Conservation (phyloP, 2,888 invertebrate species). For the Malthinus seriepunctatus region DNA sequence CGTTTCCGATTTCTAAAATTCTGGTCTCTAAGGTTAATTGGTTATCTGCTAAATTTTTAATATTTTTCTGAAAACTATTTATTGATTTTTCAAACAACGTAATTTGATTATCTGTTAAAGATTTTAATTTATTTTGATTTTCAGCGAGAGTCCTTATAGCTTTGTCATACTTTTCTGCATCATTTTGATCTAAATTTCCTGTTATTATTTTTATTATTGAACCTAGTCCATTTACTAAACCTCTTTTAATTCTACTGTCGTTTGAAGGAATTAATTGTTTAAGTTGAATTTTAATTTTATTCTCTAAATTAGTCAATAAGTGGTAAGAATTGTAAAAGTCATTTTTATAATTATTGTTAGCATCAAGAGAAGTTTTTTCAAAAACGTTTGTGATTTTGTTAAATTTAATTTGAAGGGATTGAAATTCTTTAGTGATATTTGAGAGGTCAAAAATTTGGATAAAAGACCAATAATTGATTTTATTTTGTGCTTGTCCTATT, state of each 20-base stretch:
- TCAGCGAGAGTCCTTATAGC: background rate
- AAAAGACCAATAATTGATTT: background rate
- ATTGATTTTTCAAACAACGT: background rate
- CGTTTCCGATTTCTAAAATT: background rate
- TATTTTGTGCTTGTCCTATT: background rate
- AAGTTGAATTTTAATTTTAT: background rate
- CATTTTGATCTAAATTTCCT: background rate
- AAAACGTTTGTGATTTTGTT: background rate
- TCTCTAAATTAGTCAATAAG: background rate
- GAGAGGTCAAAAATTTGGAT: background rate
- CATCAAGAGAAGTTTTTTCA: background rate
- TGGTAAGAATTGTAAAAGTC: background rate
- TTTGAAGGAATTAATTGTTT: background rate
- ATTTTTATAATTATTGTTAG: background rate
- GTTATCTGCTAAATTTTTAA: background rate
- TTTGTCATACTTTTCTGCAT: conserved; percentile 1
- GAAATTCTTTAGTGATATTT: background rate
- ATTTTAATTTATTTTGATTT: background rate
- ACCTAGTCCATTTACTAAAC: background rate
- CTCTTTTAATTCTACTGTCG: background rate
- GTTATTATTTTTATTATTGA: background rate
- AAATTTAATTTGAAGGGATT: background rate
- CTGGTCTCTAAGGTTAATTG: background rate
- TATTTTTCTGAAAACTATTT: background rate
- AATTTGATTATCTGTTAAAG: conserved; percentile 1